These are phyloP conservation scores for Gymnocypris eckloni DNA, from an alignment of 2,797 vertebrate species.

Conservation along the genomic window DNA sequence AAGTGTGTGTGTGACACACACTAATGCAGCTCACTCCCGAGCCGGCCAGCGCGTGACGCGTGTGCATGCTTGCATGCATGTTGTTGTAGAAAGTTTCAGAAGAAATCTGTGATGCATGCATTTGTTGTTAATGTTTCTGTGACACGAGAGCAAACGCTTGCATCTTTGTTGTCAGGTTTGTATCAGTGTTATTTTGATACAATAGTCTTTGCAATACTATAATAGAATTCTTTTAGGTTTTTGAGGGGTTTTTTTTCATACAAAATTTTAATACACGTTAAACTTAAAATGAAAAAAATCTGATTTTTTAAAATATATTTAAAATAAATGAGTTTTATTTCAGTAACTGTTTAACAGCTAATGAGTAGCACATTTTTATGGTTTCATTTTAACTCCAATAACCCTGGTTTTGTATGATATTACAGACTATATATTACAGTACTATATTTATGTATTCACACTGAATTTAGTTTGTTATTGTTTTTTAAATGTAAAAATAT, in stretches of 20 bases:
- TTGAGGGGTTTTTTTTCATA: background rate
- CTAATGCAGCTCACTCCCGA: background rate
- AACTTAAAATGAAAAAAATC: background rate
- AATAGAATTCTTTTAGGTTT: too few relatives aligned
- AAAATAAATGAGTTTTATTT: background rate
- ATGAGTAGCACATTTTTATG: background rate
- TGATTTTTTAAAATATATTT: too few relatives aligned
- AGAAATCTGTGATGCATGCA: constrained; percentile 20
- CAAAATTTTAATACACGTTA: background rate
- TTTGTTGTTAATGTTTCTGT: background rate
- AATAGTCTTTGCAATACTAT: background rate
- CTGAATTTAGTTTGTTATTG: background rate
- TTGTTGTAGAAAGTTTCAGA: constrained; percentile 3
- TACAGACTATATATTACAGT: background rate
- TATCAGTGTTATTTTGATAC: background rate
- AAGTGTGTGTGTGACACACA: constrained; percentile 73
- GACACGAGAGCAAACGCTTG: background rate
- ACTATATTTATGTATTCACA: background rate
- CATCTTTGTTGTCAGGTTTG: constrained; percentile 12
- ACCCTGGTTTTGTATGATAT: background rate
- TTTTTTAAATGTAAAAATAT: background rate
- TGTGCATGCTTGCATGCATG: constrained; percentile 34
- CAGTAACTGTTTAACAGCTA: background rate
- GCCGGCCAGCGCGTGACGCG: background rate
- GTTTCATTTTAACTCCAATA: background rate